Base-by-base conservation (phyloP, 2,888 invertebrate genomes). In the Epinotia demarniana region DNA sequence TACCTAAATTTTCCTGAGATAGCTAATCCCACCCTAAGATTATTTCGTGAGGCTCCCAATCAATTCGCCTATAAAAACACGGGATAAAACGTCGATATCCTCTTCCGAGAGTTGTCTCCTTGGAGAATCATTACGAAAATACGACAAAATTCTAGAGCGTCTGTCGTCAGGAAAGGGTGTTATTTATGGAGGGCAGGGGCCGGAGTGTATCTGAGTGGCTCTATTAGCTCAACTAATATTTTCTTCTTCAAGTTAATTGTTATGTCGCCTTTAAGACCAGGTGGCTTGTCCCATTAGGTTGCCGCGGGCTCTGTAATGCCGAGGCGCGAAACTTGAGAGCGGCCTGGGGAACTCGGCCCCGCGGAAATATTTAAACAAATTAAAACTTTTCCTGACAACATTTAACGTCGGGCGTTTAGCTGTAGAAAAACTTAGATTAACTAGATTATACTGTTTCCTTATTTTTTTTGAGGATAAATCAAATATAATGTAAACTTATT, bases 141-240 rank as follows among this genome's bases (percentile, higher is more conserved):
- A 91, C 88, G 90, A 89, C 88, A 88, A 89, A 91, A 90, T 91
- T 90, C 89, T 88, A 86, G 86, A 85, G 86, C 85, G 86, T 84
- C 85, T 84, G 87, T 85, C 83, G 83, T 85, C 82, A 80, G 81
- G 85, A 89, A 92, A 88, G 91, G 92, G 90, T 90, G 89, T 91
- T 92, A 91, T 93, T 93, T 92, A 92, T 91, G 81, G 86, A 87
- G 89, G 90, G 84, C 88, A 88, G 85, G 88, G 90, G 88, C 85
- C 85, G 87, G 86, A 87, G 90, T 90, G 90, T 92, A 92, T 92
- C 90, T 88, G 86, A 91, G 90, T 88, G 88, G 89, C 85, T 91
- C 89, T 93, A 92, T 94, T 92, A 92, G 88, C 91, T 90, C 88
- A 85, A 92, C 92, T 92, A 92, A 92, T 94, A 94, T 92, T 92